Percentiles rank a stretch among this genome's conserved stretches.
Conservation (phyloP, 1,140 invertebrate species). For the Lysiphlebus fabarum region DNA sequence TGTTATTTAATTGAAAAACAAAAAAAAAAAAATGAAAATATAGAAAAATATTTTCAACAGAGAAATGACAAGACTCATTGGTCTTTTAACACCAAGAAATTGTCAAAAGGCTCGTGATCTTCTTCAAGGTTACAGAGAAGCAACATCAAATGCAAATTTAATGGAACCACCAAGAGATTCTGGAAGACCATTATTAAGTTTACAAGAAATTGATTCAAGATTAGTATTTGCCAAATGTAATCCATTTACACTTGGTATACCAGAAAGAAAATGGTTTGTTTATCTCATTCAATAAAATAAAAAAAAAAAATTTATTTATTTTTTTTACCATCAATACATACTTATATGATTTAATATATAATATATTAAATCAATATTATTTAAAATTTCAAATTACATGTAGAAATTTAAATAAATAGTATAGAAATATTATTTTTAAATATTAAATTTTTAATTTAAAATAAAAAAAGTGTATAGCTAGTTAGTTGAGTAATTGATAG, state of each 20-base stretch:
- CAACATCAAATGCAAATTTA: slow-evolving; percentile 73
- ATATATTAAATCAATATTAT: not conserved
- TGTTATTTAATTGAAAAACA: too few relatives aligned
- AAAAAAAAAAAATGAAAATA: too few relatives aligned
- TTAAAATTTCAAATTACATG: not conserved
- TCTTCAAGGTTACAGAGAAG: slow-evolving; percentile 66
- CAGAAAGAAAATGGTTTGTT: slow-evolving; percentile 72
- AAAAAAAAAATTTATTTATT: not conserved
- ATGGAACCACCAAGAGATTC: slow-evolving; percentile 77
- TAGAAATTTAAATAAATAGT: not conserved
- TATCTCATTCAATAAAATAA: slow-evolving; percentile 13
- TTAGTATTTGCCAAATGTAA: slow-evolving; percentile 84
- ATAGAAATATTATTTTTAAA: not conserved
- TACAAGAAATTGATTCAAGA: slow-evolving; percentile 78
- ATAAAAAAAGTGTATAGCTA: too few relatives aligned
- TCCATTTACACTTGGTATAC: slow-evolving; percentile 77
- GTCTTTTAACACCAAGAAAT: slow-evolving; percentile 47
- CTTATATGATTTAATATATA: not conserved
- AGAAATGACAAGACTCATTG: slow-evolving; percentile 53
- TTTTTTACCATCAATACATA: slow-evolving; percentile 1
- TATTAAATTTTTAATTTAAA: too few relatives aligned
- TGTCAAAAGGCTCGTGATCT: slow-evolving; percentile 48
- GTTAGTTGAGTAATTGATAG: too few relatives aligned
- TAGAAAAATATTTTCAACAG: slow-evolving; percentile 27
- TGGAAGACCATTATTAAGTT: slow-evolving; percentile 71